Base-by-base conservation (phyloP, 2,888 invertebrate genomes). In the Thymelicus sylvestris region DNA sequence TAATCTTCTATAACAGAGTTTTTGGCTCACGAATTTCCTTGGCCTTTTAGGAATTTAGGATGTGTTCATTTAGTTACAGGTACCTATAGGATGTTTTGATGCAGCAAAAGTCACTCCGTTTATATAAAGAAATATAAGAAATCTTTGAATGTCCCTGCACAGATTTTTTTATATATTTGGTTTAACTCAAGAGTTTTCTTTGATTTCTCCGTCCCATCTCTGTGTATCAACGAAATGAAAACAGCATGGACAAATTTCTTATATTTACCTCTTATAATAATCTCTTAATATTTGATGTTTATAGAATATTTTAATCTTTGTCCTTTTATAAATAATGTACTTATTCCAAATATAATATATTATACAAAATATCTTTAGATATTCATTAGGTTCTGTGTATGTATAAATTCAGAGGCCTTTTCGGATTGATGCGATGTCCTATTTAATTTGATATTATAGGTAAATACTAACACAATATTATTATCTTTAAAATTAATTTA, bases 241-340 rank as follows among this genome's bases (percentile, higher is more conserved):
- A 52, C 7, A 19, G 1, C 15, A 12, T 12, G 12, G 52, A 52
- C 24, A 63, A 15, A 38, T n/a, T 64, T 39, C 50, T 52, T 64
- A 39, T 52, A 64, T 64, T 38, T 48, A 38, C 6, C n/a, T 59
- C 12, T 13, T 59, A 59, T 15, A 39, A 19, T 38, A 10, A 48
- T 60, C 38, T 31, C n/a, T 31, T 48, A 19, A 2, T 60, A 67
- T 12, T 81, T 76, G 82, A 82, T 81, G 83, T 87, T 84, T 85
- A 78, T 83, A 83, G n/a, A 61, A 60, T 24, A 81, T 76, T 74
- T 79, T 79, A 83, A 83, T 81, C 74, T 75, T 79, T 82, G 82
- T 82, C 81, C 81, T 81, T 85, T 88, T 87, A 82, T 77, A 79
- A 81, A 74, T 73, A 78, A 80, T 85, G 79, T 88, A 86, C 77